Evolutionary conservation across 2,888 invertebrate genomes (phyloP), one percentile per base, ranked within the genome.

Genomic region (Drosophila lutescens): DNA sequence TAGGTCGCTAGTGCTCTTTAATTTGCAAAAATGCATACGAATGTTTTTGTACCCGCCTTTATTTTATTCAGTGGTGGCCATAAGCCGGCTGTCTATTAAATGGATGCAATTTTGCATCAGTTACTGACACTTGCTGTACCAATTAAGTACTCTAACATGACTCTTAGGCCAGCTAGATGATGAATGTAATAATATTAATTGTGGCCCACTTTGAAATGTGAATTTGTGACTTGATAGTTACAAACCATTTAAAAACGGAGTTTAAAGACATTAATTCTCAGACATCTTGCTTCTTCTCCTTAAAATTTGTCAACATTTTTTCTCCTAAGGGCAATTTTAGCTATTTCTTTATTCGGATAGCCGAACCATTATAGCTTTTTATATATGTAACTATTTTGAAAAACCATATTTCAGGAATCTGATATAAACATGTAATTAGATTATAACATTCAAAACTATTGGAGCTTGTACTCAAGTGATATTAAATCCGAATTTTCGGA

Each of bases 1-100:
- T 71, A 26, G 71, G 70, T 71, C 70, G 71, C 59, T 23, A 34
- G 23, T 17, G 43, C 60, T 54, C 41, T 54, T 54, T 43, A 49
- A 44, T 50, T 44, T 26, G 44, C 13, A 12, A 43, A 46, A 47
- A 32, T 47, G 12, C 32, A 23, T 26, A 41, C 54, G 15, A 23
- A 23, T 46, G 23, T 36, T 32, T 36, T 17, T 13, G n/a, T 34
- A 4, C 10, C 15, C 12, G 32, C 7, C 47, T 55, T 32, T 20
- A 44, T n/a, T n/a, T 12, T 6, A 47, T 15, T 15, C 4, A n/a
- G 44, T 26, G 26, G n/a, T 15, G 30, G 10, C 38, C 15, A 17
- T 10, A 20, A 8, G 38, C 15, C 9, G 50, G 20, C 34, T 50
- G 17, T 8, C 17, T 38, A 26, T 40, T 40, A 15, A 20, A 15